Conservation (phyloP, 2,888 invertebrate species). For the Mythimna vitellina region DNA sequence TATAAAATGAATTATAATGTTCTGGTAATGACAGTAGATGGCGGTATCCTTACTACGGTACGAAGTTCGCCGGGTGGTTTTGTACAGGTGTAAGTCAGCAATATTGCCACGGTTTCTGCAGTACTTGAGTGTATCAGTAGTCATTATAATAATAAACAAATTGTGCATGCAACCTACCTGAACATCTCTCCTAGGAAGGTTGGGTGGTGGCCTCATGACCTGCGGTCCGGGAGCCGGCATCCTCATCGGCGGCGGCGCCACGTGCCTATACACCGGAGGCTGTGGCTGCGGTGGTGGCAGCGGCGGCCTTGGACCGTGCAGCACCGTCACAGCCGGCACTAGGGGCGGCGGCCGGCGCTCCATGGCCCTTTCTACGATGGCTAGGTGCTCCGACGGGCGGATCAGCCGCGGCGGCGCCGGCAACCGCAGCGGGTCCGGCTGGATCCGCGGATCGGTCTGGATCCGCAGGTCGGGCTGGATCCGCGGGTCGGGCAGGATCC, state of each 20-base stretch:
- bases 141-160: neutral
- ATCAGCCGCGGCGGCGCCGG: constrained; percentile 83
- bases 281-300: constrained; percentile 74
- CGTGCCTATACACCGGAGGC: constrained; percentile 78
- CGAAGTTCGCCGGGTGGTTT: too few relatives aligned
- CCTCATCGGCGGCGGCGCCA: constrained; percentile 81
- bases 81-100: too few relatives aligned
- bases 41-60: too few relatives aligned
- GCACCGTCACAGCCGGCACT: constrained; percentile 78
- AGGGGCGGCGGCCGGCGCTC: constrained; percentile 78
- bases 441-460: neutral
- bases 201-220: constrained; percentile 77
- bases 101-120: too few relatives aligned
- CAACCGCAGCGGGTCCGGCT: constrained; percentile 49
- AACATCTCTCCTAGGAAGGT: constrained; percentile 78
- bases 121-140: neutral
- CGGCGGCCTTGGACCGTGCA: constrained; percentile 78
- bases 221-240: constrained; percentile 82
- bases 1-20: too few relatives aligned
- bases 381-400: constrained; percentile 86
- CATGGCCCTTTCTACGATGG: constrained; percentile 77
- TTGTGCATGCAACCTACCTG: constrained; percentile 74
- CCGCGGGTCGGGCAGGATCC: constrained; percentile 61
- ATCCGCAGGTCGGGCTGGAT: neutral
- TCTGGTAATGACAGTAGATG: too few relatives aligned